These are phyloP conservation scores for Jaculus jaculus DNA, from an alignment of 2,113 vertebrate genomes.

Conservation along the genomic window DNA sequence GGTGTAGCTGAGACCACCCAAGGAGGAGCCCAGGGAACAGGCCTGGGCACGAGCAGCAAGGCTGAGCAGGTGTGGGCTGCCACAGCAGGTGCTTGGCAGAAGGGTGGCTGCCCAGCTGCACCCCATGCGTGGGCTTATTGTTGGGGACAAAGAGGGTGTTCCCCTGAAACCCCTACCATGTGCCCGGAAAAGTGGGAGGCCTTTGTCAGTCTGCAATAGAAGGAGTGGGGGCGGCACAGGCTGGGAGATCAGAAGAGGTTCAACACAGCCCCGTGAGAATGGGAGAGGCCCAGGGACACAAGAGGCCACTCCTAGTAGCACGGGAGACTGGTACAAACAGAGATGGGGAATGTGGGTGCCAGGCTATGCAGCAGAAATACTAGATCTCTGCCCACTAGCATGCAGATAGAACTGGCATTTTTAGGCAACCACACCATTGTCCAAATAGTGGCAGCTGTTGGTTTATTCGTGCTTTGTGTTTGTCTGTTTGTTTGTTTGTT, in stretches of 20 bases:
- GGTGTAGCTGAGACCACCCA: background rate
- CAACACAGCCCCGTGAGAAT: background rate
- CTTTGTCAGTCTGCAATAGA: background rate
- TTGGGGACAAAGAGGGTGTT: background rate
- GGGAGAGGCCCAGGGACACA: background rate
- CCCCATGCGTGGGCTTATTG: rapidly evolving
- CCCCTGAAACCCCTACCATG: background rate
- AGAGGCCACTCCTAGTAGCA: background rate
- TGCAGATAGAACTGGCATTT: background rate
- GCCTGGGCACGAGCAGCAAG: background rate
- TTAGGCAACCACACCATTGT: background rate
- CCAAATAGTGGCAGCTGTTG: background rate
- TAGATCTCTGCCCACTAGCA: rapidly evolving
- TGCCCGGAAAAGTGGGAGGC: background rate
- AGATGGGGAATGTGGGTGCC: rapidly evolving
- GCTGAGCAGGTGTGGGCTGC: background rate
- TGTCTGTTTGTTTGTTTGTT: no score
- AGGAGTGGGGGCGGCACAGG: background rate
- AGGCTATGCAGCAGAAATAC: rapidly evolving
- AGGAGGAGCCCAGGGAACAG: no score
- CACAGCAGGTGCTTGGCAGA: background rate
- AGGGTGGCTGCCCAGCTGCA: background rate
- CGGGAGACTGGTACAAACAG: background rate
- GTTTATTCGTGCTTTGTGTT: background rate
- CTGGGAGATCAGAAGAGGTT: background rate